These are phyloP conservation scores for Gastrophryne carolinensis DNA, from an alignment of 2,797 vertebrate genomes.

Conservation along the genomic window DNA sequence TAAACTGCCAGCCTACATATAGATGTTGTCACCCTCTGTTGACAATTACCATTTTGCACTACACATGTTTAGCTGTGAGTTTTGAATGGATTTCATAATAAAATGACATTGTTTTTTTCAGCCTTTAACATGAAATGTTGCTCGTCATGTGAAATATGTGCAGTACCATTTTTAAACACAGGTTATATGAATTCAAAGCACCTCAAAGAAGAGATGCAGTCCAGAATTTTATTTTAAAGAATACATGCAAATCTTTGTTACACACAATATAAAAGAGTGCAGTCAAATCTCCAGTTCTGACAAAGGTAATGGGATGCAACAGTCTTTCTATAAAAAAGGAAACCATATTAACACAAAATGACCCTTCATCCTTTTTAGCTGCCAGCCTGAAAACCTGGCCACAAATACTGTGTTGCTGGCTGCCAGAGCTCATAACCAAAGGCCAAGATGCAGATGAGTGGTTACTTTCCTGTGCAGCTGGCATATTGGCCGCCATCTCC, in stretches of 20 bases:
- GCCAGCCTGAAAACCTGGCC: neutral
- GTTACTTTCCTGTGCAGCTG: too few species aligned
- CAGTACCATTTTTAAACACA: neutral
- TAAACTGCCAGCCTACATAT: too few species aligned
- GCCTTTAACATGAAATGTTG: too few species aligned
- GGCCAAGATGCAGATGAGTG: too few species aligned
- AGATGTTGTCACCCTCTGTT: too few species aligned
- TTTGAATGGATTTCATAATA: too few species aligned
- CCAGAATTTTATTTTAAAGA: constrained; percentile 58
- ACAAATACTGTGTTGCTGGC: neutral
- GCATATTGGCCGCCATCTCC: too few species aligned
- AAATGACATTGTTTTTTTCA: too few species aligned
- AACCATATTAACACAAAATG: constrained; percentile 62
- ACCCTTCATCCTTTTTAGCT: constrained; percentile 16
- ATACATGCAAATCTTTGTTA: constrained; percentile 68
- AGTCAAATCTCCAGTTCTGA: constrained; percentile 35
- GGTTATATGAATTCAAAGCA: constrained; percentile 30
- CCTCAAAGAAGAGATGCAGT: constrained; percentile 15
- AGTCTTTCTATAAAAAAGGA: constrained; percentile 53
- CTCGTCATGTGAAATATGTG: too few species aligned
- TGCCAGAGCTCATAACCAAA: neutral
- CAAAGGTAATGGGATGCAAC: constrained; percentile 58
- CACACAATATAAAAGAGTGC: constrained; percentile 26
- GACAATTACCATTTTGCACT: too few species aligned
- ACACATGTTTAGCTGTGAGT: too few species aligned